Percentiles rank a stretch among this genome's conserved stretches.
phyloP scores from a whole-genome alignment of 2,113 vertebrate species.

The Sebastes fasciatus region DNA sequence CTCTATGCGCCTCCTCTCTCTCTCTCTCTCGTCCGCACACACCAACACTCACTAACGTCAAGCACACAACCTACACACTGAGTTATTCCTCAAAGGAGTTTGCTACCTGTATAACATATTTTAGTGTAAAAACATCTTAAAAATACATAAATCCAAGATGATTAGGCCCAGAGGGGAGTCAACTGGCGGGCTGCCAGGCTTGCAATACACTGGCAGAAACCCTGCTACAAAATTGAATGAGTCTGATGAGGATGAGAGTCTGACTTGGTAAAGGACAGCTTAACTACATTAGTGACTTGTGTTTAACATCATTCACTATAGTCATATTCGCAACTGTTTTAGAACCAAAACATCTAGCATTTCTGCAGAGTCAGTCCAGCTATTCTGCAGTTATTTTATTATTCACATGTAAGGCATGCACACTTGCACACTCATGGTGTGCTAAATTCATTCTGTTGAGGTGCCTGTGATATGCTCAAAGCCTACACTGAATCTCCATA shows the following conservation, averaged over 20 bases:
- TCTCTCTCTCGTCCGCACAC: too few relatives aligned
- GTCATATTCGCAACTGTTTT: not conserved
- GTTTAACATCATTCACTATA: constrained; percentile 4
- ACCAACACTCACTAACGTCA: too few relatives aligned
- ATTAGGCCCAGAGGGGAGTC: too few relatives aligned
- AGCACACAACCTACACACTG: too few relatives aligned
- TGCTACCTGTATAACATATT: too few relatives aligned
- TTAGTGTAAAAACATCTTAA: too few relatives aligned
- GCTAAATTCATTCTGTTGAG: constrained; percentile 39
- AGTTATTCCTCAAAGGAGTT: too few relatives aligned
- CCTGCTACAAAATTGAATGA: not conserved
- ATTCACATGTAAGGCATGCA: constrained; percentile 19
- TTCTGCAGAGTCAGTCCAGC: constrained; percentile 29
- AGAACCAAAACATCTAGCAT: not conserved
- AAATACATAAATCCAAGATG: too few relatives aligned
- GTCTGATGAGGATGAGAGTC: not conserved
- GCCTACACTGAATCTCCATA: constrained; percentile 54
- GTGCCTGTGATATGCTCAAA: constrained; percentile 47
- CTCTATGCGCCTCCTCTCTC: too few relatives aligned
- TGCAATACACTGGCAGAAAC: too few relatives aligned
- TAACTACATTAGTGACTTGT: not conserved
- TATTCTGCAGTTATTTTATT: constrained; percentile 24
- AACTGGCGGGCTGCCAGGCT: too few relatives aligned
- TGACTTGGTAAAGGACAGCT: not conserved
- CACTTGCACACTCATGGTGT: constrained; percentile 27